A percentile compares a stretch with the other conserved stretches of the same genome.
These are phyloP conservation scores for Orthosia cruda DNA, from an alignment of 2,888 invertebrate genomes.

Conservation along the genomic window DNA sequence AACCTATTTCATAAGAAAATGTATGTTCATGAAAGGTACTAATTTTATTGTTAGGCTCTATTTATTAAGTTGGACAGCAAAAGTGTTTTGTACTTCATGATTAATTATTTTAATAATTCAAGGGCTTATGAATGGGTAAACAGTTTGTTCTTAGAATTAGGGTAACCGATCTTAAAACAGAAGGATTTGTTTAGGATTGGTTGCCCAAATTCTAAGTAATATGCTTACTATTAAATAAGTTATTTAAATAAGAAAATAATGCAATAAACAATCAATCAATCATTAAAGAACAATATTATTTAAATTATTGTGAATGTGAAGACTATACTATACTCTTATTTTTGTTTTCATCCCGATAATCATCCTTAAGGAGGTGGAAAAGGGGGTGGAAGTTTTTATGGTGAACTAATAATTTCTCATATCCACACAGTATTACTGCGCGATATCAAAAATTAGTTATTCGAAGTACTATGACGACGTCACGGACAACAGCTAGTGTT, in stretches of 20 bases:
- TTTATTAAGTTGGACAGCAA: conserved; percentile 54
- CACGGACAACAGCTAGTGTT: no score
- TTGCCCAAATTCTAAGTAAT: neutral
- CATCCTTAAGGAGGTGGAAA: no score
- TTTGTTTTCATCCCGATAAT: no score
- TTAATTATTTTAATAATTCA: conserved; percentile 66
- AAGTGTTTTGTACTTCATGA: conserved; percentile 57
- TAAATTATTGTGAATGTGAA: no score
- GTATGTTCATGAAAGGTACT: conserved; percentile 31
- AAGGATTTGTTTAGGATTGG: conserved; percentile 27
- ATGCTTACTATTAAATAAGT: conserved; percentile 10
- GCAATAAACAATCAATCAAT: no score
- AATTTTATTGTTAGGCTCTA: conserved; percentile 46
- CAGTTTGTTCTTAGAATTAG: conserved; percentile 46
- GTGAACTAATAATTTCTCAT: no score
- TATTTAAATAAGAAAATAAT: neutral
- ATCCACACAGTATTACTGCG: no score
- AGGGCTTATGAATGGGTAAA: conserved; percentile 52
- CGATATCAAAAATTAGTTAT: no score
- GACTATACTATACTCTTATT: no score
- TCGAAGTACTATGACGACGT: no score
- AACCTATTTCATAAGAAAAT: conserved; percentile 19
- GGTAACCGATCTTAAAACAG: conserved; percentile 34
- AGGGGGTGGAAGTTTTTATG: no score
- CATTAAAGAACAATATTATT: neutral